Percentiles rank a stretch among this genome's conserved stretches.
phyloP scores from a whole-genome alignment of 2,113 vertebrate genomes.

The Pyrgilauda ruficollis region DNA sequence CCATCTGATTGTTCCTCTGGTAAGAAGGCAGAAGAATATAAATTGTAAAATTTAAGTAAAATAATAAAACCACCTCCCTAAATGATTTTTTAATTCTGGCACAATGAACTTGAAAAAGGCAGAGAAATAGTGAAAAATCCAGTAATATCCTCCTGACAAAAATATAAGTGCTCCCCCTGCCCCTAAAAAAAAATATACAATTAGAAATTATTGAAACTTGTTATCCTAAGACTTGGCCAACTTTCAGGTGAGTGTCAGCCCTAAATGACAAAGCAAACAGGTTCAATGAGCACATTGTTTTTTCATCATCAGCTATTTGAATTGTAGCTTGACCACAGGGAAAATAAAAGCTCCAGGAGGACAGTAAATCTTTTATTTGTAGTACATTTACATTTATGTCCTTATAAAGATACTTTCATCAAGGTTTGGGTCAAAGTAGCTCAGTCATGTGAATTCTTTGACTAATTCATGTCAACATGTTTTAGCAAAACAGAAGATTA shows the following conservation, averaged over 20 bases:
- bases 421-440: neutral
- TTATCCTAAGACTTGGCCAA: neutral
- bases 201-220: neutral
- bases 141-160: neutral
- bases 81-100: neutral
- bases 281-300: neutral
- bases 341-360: neutral
- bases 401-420: neutral
- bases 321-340: neutral
- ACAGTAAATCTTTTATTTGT: neutral
- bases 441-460: neutral
- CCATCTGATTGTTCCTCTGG: neutral
- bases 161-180: neutral
- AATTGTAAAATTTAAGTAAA: neutral
- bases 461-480: neutral
- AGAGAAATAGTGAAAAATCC: neutral
- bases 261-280: neutral
- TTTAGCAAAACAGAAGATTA: neutral
- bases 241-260: neutral
- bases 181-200: neutral
- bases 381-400: neutral
- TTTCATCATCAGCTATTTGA: neutral
- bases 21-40: neutral
- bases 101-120: neutral
- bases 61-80: neutral